Base-by-base conservation (phyloP, 2,797 vertebrate species). In the Labeo calbasu region DNA sequence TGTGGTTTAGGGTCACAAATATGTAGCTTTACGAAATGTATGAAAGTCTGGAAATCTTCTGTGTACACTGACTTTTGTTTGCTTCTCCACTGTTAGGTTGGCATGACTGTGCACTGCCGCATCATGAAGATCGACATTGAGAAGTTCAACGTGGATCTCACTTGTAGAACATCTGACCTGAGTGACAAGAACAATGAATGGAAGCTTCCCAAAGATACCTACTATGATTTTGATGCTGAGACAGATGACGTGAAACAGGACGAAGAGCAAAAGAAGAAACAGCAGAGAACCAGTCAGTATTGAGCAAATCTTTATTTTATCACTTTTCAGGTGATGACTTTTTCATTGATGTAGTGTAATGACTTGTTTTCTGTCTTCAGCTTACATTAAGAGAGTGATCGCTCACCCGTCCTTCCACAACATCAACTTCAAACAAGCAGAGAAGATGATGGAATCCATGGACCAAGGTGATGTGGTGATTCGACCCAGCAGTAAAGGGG, bases 41-140 rank as follows among this genome's bases (percentile, higher is more conserved):
- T 36, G 23, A 12, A 25, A 53, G 2, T 80, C 9, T 36, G 8
- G 3, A 81, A 57, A 76, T 15, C 8, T 55, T 46, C 8, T 78
- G 12, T 53, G 51, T n/a, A 68, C 23, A 28, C 46, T 77, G 19
- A n/a, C 17, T 11, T 15, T 10, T 5, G 25, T 2, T 2, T 61
- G 14, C 1, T 72, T 11, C 53, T 40, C n/a, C n/a, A 66, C 43
- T 40, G 68, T 55, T 25, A 99, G 98, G 97, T 99, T 90, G 97
- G 98, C 82, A 99, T 99, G 98, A 99, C 98, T 0, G 98, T 99
- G 76, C 98, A 99, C 92, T 99, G 97, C 92, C 95, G 98, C 81
- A 99, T 99, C 91, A 99, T 99, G 98, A 99, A 99, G 94, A 99
- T 99, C 0, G 98, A 99, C 93, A 99, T 99, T 0, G 98, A 99